Conservation (phyloP, 2,888 invertebrate genomes). For the Pammene fasciana region DNA sequence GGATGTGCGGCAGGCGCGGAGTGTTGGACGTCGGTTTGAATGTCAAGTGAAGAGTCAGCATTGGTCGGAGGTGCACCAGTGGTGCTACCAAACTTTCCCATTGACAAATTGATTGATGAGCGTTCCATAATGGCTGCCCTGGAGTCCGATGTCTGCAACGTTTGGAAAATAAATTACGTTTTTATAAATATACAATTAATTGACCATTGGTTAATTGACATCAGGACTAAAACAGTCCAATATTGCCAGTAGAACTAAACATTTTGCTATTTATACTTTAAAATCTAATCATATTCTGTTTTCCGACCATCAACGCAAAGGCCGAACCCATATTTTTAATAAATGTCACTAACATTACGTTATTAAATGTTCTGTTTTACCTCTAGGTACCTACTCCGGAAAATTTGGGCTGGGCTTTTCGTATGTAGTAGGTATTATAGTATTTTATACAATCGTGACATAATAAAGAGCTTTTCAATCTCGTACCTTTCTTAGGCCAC, state of each 20-base stretch:
- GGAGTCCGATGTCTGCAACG: constrained; percentile 13
- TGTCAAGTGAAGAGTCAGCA: constrained; percentile 37
- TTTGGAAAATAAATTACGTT: neutral
- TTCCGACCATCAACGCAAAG: too few species aligned
- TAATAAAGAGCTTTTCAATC: too few species aligned
- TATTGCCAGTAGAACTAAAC: too few species aligned
- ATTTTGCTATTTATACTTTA: too few species aligned
- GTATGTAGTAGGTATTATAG: too few species aligned
- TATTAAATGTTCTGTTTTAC: neutral
- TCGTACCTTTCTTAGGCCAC: too few species aligned
- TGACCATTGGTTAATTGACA: too few species aligned
- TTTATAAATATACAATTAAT: neutral
- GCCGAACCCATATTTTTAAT: constrained; percentile 5
- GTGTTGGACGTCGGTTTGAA: constrained; percentile 12
- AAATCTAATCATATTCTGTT: too few species aligned
- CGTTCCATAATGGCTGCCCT: constrained; percentile 46
- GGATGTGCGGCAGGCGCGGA: constrained; percentile 11
- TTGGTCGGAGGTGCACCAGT: constrained; percentile 48
- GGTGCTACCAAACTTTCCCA: constrained; percentile 58
- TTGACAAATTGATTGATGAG: constrained; percentile 76
- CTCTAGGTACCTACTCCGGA: neutral
- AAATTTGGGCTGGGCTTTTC: neutral
- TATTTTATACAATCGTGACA: too few species aligned
- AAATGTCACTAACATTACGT: neutral
- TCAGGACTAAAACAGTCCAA: too few species aligned